These are phyloP conservation scores for Tinamus major DNA, from an alignment of 2,797 vertebrate species.

Conservation along the genomic window DNA sequence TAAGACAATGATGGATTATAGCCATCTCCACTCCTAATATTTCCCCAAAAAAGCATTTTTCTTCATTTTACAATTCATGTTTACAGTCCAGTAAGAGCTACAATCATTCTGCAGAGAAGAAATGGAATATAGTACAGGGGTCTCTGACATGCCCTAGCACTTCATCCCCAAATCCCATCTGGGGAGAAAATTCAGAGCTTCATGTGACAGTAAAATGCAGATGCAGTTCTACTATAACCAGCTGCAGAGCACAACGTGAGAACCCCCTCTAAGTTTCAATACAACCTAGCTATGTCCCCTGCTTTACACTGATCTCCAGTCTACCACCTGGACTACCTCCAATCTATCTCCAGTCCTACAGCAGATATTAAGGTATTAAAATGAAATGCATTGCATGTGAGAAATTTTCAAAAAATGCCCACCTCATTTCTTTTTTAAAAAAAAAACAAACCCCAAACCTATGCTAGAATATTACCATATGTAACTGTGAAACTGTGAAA, in stretches of 20 bases:
- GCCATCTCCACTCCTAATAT: not conserved
- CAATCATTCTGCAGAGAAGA: not conserved
- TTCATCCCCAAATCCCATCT: not conserved
- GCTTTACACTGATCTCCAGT: slow-evolving; percentile 8
- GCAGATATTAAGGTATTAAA: not conserved
- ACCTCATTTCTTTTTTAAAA: slow-evolving; percentile 23
- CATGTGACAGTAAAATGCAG: not conserved
- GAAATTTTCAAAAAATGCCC: slow-evolving; percentile 19
- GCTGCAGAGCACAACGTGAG: not conserved
- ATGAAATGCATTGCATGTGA: not conserved
- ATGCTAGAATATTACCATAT: slow-evolving; percentile 49
- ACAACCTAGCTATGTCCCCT: not conserved
- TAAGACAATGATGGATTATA: not conserved
- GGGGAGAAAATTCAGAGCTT: not conserved
- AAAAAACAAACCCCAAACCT: not conserved
- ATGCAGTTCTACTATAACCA: not conserved
- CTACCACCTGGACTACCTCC: not conserved
- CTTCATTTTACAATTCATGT: not conserved
- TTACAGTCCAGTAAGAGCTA: not conserved
- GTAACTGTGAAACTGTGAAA: slow-evolving; percentile 38
- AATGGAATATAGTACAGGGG: not conserved
- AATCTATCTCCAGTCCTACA: not conserved
- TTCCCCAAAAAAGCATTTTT: not conserved
- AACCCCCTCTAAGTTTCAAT: not conserved
- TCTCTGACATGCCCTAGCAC: not conserved